Conservation (phyloP, 2,888 invertebrate genomes). For the Eubasilissa splendida region DNA sequence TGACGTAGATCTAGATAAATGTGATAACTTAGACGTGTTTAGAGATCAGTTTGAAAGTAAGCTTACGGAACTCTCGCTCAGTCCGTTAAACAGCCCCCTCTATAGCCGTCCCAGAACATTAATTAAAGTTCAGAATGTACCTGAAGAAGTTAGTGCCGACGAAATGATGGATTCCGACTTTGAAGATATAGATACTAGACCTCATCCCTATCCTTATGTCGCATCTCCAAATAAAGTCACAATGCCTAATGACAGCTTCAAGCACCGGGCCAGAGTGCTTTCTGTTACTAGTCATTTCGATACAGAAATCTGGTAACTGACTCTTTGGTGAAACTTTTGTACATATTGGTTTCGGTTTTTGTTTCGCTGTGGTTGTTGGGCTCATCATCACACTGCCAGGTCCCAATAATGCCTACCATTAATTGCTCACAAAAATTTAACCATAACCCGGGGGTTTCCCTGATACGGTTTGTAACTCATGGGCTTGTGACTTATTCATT, state of each 20-base stretch:
- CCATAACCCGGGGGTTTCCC: neutral
- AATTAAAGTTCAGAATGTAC: slow-evolving; percentile 49
- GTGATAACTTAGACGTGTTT: slow-evolving; percentile 43
- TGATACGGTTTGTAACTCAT: slow-evolving; percentile 1
- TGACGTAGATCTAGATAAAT: slow-evolving; percentile 41
- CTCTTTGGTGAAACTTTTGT: slow-evolving; percentile 51
- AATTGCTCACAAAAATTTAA: slow-evolving; percentile 31
- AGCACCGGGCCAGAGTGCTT: slow-evolving; percentile 78
- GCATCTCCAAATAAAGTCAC: slow-evolving; percentile 74
- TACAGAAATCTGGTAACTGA: slow-evolving; percentile 83
- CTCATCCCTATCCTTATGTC: slow-evolving; percentile 67
- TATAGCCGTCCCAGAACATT: slow-evolving; percentile 66
- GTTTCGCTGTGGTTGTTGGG: slow-evolving; percentile 46
- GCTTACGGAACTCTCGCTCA: slow-evolving; percentile 67
- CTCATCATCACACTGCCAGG: slow-evolving; percentile 35
- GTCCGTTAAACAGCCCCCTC: slow-evolving; percentile 68
- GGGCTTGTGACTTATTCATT: slow-evolving; percentile 43
- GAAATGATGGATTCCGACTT: slow-evolving; percentile 71
- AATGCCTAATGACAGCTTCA: slow-evolving; percentile 75
- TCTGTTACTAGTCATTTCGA: slow-evolving; percentile 76
- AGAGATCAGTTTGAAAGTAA: slow-evolving; percentile 64
- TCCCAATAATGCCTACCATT: slow-evolving; percentile 18
- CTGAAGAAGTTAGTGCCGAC: slow-evolving; percentile 63
- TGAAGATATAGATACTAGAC: slow-evolving; percentile 67
- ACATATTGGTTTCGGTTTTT: slow-evolving; percentile 52